These are phyloP conservation scores for Xestia xanthographa DNA, from an alignment of 2,888 invertebrate genomes.

Conservation along the genomic window DNA sequence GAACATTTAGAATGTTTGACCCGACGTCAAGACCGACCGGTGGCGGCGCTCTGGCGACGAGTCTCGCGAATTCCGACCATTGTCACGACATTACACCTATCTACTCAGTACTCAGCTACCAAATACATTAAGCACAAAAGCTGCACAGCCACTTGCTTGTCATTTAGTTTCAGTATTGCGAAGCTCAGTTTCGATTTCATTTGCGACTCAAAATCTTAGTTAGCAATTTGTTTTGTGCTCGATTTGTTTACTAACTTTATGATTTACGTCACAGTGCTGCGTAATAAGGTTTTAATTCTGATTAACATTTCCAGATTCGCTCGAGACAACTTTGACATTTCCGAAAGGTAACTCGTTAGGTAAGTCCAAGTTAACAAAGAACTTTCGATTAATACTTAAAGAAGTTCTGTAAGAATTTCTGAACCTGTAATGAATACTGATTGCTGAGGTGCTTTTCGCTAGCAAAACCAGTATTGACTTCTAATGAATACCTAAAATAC, in stretches of 20 bases:
- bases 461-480: constrained; percentile 24
- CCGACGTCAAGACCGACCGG: constrained; percentile 76
- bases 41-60: constrained; percentile 73
- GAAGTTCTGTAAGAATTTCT: not conserved
- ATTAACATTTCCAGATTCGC: constrained; percentile 49
- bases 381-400: constrained; percentile 5
- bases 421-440: constrained; percentile 6
- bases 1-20: constrained; percentile 88
- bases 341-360: constrained; percentile 8
- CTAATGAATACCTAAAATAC: constrained; percentile 8
- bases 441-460: constrained; percentile 22
- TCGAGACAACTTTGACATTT: constrained; percentile 54
- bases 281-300: constrained; percentile 52
- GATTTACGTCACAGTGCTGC: constrained; percentile 41
- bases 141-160: constrained; percentile 73
- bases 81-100: constrained; percentile 82
- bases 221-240: constrained; percentile 47
- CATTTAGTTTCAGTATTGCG: constrained; percentile 73
- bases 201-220: constrained; percentile 61
- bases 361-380: constrained; percentile 15
- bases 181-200: constrained; percentile 67
- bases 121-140: constrained; percentile 69
- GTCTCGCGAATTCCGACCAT: constrained; percentile 78
- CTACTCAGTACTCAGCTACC: constrained; percentile 68
- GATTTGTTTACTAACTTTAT: constrained; percentile 59